Conservation (phyloP, 2,113 vertebrate genomes). For the Mormoops blainvillei region DNA sequence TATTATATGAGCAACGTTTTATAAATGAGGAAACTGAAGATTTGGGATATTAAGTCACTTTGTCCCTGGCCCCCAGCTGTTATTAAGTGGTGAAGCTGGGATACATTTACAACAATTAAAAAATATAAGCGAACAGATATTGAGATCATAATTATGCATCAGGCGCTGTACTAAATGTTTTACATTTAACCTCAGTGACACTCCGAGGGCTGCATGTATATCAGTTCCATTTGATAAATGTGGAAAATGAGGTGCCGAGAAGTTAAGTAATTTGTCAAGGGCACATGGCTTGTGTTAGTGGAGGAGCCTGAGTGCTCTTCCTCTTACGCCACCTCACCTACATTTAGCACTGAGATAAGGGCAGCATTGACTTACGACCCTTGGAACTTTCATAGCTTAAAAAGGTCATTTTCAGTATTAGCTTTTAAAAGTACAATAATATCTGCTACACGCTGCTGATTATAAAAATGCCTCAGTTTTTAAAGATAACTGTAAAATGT, state of each 20-base stretch:
- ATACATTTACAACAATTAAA: slow-evolving; percentile 4
- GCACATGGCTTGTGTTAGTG: neutral
- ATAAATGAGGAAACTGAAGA: neutral
- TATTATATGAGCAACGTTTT: neutral
- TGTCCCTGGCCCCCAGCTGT: neutral
- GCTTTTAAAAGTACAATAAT: neutral
- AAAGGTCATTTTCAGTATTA: neutral
- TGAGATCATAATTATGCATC: neutral
- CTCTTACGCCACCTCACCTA: neutral
- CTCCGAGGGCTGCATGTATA: neutral
- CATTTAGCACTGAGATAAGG: neutral
- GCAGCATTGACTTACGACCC: neutral
- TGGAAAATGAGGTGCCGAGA: neutral
- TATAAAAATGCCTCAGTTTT: neutral
- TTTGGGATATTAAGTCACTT: neutral
- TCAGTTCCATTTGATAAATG: neutral
- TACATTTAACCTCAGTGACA: neutral
- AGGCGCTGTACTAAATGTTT: neutral
- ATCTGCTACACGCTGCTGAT: neutral
- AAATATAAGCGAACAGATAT: neutral
- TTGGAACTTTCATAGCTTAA: neutral
- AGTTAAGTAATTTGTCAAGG: neutral
- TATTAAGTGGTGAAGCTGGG: neutral
- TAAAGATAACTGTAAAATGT: neutral
- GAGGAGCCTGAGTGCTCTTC: neutral